Conservation (phyloP, 2,888 invertebrate species). For the Sarcophaga variegata region DNA sequence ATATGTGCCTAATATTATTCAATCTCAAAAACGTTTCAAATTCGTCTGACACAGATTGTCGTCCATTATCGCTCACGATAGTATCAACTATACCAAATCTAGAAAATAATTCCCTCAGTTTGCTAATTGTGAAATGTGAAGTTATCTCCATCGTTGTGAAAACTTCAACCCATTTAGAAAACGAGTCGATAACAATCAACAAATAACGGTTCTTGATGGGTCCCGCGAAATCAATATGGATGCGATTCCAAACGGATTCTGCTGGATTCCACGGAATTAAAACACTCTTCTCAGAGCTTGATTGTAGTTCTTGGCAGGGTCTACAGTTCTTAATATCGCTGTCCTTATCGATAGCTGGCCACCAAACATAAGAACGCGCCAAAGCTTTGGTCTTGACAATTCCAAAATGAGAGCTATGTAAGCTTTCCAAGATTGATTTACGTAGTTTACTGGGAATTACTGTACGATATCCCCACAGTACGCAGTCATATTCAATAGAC, state of each 20-base stretch:
- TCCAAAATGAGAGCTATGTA: constrained; percentile 25
- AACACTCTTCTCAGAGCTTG: constrained; percentile 46
- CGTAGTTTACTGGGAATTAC: constrained; percentile 52
- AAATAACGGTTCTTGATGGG: constrained; percentile 43
- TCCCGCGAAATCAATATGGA: neutral
- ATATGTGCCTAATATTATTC: constrained; percentile 18
- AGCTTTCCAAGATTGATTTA: constrained; percentile 32
- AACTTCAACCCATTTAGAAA: too few relatives aligned
- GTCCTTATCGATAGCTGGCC: constrained; percentile 36
- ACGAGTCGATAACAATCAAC: neutral
- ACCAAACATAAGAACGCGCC: constrained; percentile 12
- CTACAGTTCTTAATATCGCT: constrained; percentile 47
- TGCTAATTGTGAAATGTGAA: neutral
- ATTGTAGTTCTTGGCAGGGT: constrained; percentile 51
- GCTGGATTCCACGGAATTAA: constrained; percentile 59
- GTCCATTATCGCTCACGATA: neutral
- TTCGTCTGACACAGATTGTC: too few relatives aligned
- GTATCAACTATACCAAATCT: constrained; percentile 33
- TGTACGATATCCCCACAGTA: constrained; percentile 50
- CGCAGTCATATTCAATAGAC: constrained; percentile 8
- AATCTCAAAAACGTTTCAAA: neutral
- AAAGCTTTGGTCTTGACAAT: constrained; percentile 11
- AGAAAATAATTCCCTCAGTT: constrained; percentile 36
- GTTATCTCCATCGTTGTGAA: constrained; percentile 18
- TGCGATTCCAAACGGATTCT: too few relatives aligned